These are phyloP conservation scores for Ctenosaura bakeri DNA, from an alignment of 2,797 vertebrate species.

Conservation along the genomic window DNA sequence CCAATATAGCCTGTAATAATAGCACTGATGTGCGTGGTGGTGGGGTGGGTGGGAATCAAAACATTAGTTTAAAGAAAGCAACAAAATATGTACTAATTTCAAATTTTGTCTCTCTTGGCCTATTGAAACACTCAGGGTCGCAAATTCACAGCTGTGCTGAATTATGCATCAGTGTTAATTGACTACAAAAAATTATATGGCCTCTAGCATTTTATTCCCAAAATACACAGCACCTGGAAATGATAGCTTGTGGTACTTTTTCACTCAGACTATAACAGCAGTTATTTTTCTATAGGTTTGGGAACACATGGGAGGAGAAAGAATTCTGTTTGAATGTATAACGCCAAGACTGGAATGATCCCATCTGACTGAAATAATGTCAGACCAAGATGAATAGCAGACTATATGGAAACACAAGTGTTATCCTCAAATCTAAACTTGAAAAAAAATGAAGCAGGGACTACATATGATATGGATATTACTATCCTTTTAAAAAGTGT, in stretches of 20 bases:
- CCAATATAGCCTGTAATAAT: neutral
- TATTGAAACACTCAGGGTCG: constrained; percentile 19
- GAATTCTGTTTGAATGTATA: neutral
- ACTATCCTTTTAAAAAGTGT: neutral
- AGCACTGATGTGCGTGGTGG: neutral
- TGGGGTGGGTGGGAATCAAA: constrained; percentile 13
- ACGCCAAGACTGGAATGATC: neutral
- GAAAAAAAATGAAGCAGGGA: neutral
- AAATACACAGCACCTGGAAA: constrained; percentile 27
- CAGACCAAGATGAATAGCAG: neutral
- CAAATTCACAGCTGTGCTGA: constrained; percentile 35
- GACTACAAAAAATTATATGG: constrained; percentile 34
- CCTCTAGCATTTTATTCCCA: constrained; percentile 30
- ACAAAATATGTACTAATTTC: neutral
- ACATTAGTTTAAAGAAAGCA: constrained; percentile 28
- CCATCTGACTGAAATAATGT: neutral
- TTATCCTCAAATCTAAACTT: neutral
- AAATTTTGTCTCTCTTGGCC: constrained; percentile 36
- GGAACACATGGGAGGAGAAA: neutral
- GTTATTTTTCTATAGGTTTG: neutral
- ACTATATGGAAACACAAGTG: neutral
- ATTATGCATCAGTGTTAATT: constrained; percentile 46
- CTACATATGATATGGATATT: neutral
- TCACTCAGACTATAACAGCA: neutral
- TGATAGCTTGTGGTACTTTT: neutral